Percentiles rank a stretch among this genome's conserved stretches.
Conservation (phyloP, 2,113 vertebrate genomes). For the Nesogale talazaci region DNA sequence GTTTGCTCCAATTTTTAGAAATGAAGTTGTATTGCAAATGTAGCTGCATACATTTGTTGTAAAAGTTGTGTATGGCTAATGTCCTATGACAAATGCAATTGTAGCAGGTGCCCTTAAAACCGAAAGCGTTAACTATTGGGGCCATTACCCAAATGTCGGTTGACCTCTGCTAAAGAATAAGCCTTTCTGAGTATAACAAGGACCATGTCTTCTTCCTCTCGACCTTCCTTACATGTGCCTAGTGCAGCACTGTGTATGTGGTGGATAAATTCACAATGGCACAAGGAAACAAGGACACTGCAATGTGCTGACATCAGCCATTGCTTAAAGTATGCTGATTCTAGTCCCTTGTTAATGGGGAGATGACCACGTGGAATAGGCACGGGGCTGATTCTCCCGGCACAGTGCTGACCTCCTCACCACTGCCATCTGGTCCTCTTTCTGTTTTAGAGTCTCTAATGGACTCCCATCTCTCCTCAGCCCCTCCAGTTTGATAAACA, state of each 20-base stretch:
- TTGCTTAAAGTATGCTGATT: not conserved
- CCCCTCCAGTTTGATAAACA: not conserved
- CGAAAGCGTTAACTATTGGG: not conserved
- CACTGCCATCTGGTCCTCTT: not conserved
- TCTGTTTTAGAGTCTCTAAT: slow-evolving; percentile 30
- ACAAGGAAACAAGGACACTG: not conserved
- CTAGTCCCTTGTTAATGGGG: not conserved
- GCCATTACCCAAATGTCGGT: not conserved
- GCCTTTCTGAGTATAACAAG: not conserved
- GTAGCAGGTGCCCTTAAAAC: not conserved
- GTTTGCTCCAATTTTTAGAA: slow-evolving; percentile 5
- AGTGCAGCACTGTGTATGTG: not conserved
- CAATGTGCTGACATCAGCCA: not conserved
- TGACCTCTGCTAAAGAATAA: not conserved
- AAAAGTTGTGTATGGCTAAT: not conserved
- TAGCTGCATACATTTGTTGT: too few relatives aligned
- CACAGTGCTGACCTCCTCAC: not conserved
- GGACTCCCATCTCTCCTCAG: not conserved
- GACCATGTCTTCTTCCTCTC: not conserved
- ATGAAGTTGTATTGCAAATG: not conserved
- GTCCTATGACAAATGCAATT: not conserved
- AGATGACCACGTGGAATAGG: not conserved
- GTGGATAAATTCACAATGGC: not conserved
- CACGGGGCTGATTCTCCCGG: not conserved
- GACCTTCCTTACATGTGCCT: not conserved